Base-by-base conservation (phyloP, 53 echinoderm and acorn worm genomes). In the Patiria pectinifera region DNA sequence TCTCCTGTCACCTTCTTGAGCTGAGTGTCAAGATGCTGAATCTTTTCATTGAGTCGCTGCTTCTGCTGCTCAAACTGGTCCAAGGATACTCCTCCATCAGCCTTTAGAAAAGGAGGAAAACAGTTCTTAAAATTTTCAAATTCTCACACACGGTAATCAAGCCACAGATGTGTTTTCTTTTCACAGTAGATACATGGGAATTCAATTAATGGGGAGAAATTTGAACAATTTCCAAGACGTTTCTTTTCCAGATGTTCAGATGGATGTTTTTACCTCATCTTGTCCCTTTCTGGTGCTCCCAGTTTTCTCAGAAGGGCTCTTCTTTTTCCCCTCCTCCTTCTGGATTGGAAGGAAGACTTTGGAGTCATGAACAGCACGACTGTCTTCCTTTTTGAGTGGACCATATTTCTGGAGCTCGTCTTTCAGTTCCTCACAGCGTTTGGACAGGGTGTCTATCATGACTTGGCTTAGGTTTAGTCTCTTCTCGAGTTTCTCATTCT, bases 391-490 rank as follows among this genome's bases (percentile, higher is more conserved):
- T 4, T 79, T 44, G 2, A 11, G 84, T 9, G 9, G 62, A 10
- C 63, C 44, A 8, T 69, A 43, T 47, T 62, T 47, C 69, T 90
- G 47, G 35, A 48, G 62, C 23, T 81, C 26, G 2, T 45, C 90
- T 22, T 90, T 80, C 66, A 90, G 81, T 69, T 90, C 90, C 46
- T 90, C 90, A 21, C 45, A 90, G 82, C 81, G 90, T 66, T 80
- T 90, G 45, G 82, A 90, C n/a, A 90, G 48, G 66, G 90, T 90
- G 69, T 90, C 90, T 47, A 81, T 90, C 81, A 90, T 61, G 23
- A 80, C 45, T 44, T 90, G 81, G 80, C 90, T 80, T 9, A 90
- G 13, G 48, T 48, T 47, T 21, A 90, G 49, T 23, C n/a, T 77
- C 69, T 81, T 80, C 66, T 46, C 22, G 3, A 90, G 90, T 81